Base-by-base conservation (phyloP, 1,140 invertebrate genomes). In the Odontomachus brunneus region DNA sequence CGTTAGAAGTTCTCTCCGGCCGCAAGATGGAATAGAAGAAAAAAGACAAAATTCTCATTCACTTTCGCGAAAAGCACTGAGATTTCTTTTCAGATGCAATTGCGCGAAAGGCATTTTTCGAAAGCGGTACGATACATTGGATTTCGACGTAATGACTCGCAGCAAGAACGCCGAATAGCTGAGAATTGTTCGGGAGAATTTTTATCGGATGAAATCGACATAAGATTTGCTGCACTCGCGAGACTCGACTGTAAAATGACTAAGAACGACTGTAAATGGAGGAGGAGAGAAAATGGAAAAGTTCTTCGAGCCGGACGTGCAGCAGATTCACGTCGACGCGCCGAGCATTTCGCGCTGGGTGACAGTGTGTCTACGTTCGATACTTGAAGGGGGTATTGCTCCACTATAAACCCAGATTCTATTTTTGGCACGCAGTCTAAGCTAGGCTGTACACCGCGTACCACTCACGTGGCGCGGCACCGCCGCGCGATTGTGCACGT, bases 331-430 rank as follows among this genome's bases (percentile, higher is more conserved):
- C 9, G 38, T 7, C 26, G n/a, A 15, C 53, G 29, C 14, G 11
- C 2, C 17, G 14, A 53, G 26, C 22, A 19, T 33, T 76, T 53
- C 15, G 38, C 38, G 71, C 0, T 51, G 51, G 73, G 38, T 82
- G 75, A 85, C 72, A 78, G 80, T 51, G 80, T 51, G 4, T 19
- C 60, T 24, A 12, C 57, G 74, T 73, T 87, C 81, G 57, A 89
- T 85, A 82, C 62, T 88, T 66, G 74, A 84, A 86, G 80, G 82
- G 82, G 84, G 48, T 90, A 87, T 90, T 90, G 86, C 88, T 84
- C 84, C 59, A 84, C 82, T 84, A 69, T 89, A 86, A 84, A 89
- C 86, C 86, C 44, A 89, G 80, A 88, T 88, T 89, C 84, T 89
- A 89, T 89, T 89, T 89, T 76, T 84, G 88, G 62, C 57, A 22